phyloP scores from a whole-genome alignment of 2,888 invertebrate genomes.

The Podabrus alpinus region DNA sequence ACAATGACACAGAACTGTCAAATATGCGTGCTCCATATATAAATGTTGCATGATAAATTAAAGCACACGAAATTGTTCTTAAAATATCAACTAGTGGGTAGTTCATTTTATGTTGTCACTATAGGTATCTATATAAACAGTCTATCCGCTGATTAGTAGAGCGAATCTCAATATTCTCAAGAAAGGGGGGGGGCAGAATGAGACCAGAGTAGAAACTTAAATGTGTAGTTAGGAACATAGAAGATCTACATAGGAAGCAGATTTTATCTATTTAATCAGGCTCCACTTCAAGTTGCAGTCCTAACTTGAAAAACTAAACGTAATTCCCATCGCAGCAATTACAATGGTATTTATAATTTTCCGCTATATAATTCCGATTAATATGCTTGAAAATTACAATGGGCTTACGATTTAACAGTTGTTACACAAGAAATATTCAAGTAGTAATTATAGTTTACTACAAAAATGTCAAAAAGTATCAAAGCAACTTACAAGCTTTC shows the following conservation, averaged over 20 bases:
- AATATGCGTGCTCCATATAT: not conserved
- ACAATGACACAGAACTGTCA: not conserved
- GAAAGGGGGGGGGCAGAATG: not conserved
- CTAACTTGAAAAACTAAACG: not conserved
- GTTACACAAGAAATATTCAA: conserved; percentile 1
- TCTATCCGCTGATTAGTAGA: not conserved
- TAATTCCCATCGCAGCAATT: not conserved
- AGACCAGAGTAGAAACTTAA: not conserved
- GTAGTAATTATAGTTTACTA: not conserved
- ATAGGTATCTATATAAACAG: not conserved
- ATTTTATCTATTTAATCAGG: not conserved
- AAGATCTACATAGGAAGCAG: not conserved
- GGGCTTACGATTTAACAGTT: not conserved
- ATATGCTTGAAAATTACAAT: not conserved
- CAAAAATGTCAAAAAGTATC: not conserved
- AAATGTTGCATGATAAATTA: not conserved
- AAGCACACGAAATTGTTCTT: not conserved
- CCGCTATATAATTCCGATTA: not conserved
- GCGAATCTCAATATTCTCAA: not conserved
- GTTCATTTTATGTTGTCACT: not conserved
- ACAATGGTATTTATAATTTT: not conserved
- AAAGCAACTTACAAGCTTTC: too few species aligned
- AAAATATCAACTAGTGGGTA: not conserved
- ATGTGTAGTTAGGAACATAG: not conserved
- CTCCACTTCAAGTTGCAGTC: not conserved